These are phyloP conservation scores for Parazoanthus darwini DNA, from an alignment of 92 coral and sea anemone genomes.

Conservation along the genomic window DNA sequence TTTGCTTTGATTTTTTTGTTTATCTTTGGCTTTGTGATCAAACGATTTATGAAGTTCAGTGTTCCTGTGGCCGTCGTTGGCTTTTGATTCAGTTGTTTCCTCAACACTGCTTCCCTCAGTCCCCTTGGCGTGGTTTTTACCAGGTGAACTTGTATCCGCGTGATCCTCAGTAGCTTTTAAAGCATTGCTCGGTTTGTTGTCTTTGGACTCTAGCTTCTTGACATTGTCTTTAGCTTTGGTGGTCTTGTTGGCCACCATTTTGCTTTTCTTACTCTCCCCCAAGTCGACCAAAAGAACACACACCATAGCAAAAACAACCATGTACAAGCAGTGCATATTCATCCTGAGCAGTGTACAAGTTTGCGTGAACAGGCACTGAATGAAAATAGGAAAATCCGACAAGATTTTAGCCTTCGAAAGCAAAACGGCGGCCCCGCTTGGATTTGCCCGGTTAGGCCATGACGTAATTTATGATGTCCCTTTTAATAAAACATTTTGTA, in stretches of 20 bases:
- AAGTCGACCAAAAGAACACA: conserved; percentile 11
- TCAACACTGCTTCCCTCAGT: not conserved
- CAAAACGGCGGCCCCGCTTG: not conserved
- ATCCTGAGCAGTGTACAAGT: not conserved
- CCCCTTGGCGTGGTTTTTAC: not conserved
- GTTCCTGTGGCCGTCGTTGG: conserved; percentile 15
- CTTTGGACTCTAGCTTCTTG: not conserved
- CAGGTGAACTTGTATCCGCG: not conserved
- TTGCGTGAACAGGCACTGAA: not conserved
- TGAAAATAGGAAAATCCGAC: not conserved
- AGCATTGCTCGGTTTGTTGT: not conserved
- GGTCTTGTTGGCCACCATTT: conserved; percentile 2
- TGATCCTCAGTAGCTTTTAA: not conserved
- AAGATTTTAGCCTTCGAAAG: not conserved
- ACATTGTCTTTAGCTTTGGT: conserved; percentile 2
- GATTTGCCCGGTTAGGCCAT: not conserved
- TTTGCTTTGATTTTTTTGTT: conserved; percentile 17
- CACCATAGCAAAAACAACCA: not conserved
- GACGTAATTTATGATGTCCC: conserved; percentile 25
- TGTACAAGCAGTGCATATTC: not conserved
- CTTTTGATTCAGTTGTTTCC: not conserved
- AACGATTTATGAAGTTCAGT: conserved; percentile 6
- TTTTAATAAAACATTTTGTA: conserved; percentile 30
- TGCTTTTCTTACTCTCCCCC: conserved; percentile 8
- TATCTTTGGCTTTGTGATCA: conserved; percentile 7